These are phyloP conservation scores for Dichetophora obliterata DNA, from an alignment of 2,888 invertebrate species.

Conservation along the genomic window DNA sequence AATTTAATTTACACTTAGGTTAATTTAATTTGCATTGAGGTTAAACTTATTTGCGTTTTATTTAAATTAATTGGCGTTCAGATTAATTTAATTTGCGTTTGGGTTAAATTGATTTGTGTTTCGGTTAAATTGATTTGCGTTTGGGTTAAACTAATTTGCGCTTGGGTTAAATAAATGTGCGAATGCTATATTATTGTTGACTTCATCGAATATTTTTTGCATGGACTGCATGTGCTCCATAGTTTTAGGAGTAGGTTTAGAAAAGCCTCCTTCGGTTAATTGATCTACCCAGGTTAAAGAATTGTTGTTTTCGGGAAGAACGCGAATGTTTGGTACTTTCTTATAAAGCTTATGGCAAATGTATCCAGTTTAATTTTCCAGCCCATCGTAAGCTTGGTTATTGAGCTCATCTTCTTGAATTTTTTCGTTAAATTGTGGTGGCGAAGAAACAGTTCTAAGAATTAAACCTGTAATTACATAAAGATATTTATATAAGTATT, in stretches of 20 bases:
- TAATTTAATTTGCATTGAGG: too few species aligned
- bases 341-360: constrained; percentile 37
- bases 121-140: too few species aligned
- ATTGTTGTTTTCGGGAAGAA: not conserved
- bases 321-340: constrained; percentile 10
- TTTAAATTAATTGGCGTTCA: too few species aligned
- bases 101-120: too few species aligned
- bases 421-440: not conserved
- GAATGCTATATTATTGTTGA: not conserved
- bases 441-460: not conserved
- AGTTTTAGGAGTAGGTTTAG: constrained; percentile 31
- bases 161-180: too few species aligned
- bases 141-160: too few species aligned
- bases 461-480: not conserved
- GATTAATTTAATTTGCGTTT: too few species aligned
- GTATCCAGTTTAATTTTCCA: constrained; percentile 43
- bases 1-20: too few species aligned
- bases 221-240: constrained; percentile 37
- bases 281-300: constrained; percentile 40
- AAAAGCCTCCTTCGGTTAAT: constrained; percentile 40
- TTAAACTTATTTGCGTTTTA: too few species aligned
- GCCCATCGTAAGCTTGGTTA: constrained; percentile 25
- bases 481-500: too few species aligned
- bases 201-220: too few species aligned
- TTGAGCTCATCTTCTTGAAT: constrained; percentile 29